These are phyloP conservation scores for Salpingus planirostris DNA, from an alignment of 2,888 invertebrate genomes.

Conservation along the genomic window DNA sequence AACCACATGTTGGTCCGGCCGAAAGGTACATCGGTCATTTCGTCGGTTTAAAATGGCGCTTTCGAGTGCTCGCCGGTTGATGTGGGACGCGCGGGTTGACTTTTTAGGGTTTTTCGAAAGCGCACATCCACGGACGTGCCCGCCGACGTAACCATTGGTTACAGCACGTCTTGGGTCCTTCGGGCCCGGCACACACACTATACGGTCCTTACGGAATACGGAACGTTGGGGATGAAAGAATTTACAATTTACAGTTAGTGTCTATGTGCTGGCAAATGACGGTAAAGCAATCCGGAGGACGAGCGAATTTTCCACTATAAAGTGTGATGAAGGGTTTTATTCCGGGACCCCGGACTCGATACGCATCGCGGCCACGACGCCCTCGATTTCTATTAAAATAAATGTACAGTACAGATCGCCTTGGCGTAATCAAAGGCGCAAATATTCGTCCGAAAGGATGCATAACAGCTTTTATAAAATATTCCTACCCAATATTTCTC, in stretches of 20 bases:
- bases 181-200: constrained; percentile 21
- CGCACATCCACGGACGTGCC: constrained; percentile 25
- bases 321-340: constrained; percentile 12
- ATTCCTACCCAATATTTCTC: too few species aligned
- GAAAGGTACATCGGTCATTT: too few species aligned
- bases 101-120: constrained; percentile 15
- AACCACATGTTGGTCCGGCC: too few species aligned
- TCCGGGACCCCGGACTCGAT: constrained; percentile 2
- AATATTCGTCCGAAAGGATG: too few species aligned
- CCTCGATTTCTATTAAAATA: too few species aligned
- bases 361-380: too few species aligned
- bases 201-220: constrained; percentile 20
- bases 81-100: constrained; percentile 8
- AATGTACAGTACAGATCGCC: too few species aligned
- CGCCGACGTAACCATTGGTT: constrained; percentile 23
- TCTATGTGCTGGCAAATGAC: constrained; percentile 20
- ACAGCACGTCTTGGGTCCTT: constrained; percentile 24
- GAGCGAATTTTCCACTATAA: constrained; percentile 13
- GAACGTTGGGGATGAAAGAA: constrained; percentile 18
- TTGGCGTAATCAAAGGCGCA: too few species aligned
- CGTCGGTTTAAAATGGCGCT: too few species aligned
- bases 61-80: too few species aligned
- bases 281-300: constrained; percentile 17
- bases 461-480: too few species aligned
- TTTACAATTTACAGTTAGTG: constrained; percentile 21